Base-by-base conservation (phyloP, 2,797 vertebrate species). In the Lutjanus argentimaculatus region DNA sequence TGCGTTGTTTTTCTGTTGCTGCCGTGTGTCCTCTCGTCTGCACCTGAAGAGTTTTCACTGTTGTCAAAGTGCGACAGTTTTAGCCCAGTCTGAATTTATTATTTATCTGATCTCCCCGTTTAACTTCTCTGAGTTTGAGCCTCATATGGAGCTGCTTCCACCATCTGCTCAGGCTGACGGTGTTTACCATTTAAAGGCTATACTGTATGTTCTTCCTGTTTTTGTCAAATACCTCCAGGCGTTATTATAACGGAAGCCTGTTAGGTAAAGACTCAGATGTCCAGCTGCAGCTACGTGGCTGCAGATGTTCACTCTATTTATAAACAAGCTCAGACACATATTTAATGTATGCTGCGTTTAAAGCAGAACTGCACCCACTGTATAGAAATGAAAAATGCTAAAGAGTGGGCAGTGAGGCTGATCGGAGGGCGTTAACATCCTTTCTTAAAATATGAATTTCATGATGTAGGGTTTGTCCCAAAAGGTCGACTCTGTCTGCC, bases 141-240 rank as follows among this genome's bases (percentile, higher is more conserved):
- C 15, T 2, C 0, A 10, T 30, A 6, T 2, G 13, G 1, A 0
- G 52, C 7, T 19, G 7, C 7, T 56, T 25, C 71, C 15, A 11
- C 62, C 0, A 3, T 7, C 68, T 64, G 72, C 53, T n/a, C 53
- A 14, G 36, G 45, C 19, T 0, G 14, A 21, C n/a, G 1, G 7
- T 13, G 59, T 43, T 22, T 13, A 25, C 15, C n/a, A 25, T 25
- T 25, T 53, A 17, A 46, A 68, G 1, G 0, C 19, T 19, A 1
- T 17, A 51, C 19, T 12, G 65, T 25, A 0, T 22, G n/a, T 1
- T 8, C 25, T 83, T 72, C 74, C 77, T 77, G 77, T 53, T 67
- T 52, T 58, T 81, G 49, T 70, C 3, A 7, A 64, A 9, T 10
- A 8, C 17, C 6, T 17, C 0, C 3, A 15, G n/a, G 17, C 8